Evolutionary conservation across 53 echinoderm and acorn worm genomes (phyloP).

Genomic region (Paracentrotus lividus): DNA sequence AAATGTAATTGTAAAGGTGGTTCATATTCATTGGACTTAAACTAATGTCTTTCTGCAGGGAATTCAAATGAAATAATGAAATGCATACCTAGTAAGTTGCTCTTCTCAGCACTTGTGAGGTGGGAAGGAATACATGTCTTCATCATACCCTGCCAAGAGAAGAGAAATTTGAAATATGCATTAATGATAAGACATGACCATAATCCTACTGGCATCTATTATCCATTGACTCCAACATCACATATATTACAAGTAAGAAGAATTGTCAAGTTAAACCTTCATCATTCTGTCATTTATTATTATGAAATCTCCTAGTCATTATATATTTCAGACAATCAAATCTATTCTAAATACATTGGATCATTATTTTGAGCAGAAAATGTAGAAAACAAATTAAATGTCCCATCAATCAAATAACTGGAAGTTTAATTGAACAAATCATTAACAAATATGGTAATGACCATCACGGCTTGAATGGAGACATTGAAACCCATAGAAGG

Average conservation of each 20-base stretch:
- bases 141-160: slow-evolving; percentile 64
- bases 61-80: neutral
- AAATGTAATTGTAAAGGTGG: neutral
- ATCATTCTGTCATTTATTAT: too few species aligned
- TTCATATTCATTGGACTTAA: neutral
- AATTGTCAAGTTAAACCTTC: neutral
- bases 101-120: slow-evolving; percentile 73
- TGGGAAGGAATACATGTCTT: slow-evolving; percentile 79
- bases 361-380: too few species aligned
- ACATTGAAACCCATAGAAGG: too few species aligned
- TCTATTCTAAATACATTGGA: too few species aligned
- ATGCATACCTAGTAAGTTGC: slow-evolving; percentile 76
- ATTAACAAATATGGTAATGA: too few species aligned
- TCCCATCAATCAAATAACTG: too few species aligned
- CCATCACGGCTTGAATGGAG: too few species aligned
- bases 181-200: neutral
- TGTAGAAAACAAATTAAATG: too few species aligned
- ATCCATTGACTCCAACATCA: neutral
- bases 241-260: neutral
- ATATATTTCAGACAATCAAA: too few species aligned
- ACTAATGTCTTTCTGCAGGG: neutral
- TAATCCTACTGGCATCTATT: neutral
- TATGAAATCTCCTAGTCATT: too few species aligned
- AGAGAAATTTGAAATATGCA: neutral
- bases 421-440: too few species aligned